Base-by-base conservation (phyloP, 2,113 vertebrate species). In the Cricetomys ansorgei region DNA sequence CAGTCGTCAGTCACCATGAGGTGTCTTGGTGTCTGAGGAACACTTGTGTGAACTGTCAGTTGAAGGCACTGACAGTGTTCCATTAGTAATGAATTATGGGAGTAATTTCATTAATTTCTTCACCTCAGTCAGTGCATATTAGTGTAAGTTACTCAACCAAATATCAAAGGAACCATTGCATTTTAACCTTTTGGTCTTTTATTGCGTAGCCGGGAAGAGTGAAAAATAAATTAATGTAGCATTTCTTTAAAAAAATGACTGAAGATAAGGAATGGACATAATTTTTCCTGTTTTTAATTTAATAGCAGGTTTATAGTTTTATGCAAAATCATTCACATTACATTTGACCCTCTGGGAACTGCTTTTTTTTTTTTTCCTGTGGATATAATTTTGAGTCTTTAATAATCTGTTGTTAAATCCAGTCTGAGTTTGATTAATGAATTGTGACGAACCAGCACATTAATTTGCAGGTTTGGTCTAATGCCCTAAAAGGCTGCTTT, bases 351-450 rank as follows among this genome's bases (percentile, higher is more conserved):
- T 98, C 98, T 97, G 98, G 98, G 98, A 98, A 95, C 96, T 98
- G 96, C 73, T 69, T 96, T 97, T 98, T 97, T 95, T 64, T 55
- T 64, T 13, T 29, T 15, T 43, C 17, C 86, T 69, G 79, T 96
- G 95, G 98, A 97, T 98, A 98, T 99, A 98, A 98, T 98, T 98
- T 98, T 98, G 98, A 98, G 98, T 98, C 98, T 98, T 98, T 99
- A 98, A 98, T 99, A 98, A 98, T 98, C 98, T 98, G 96, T 98
- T 98, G 98, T 98, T 99, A 98, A 98, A 98, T 98, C 98, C 98
- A 98, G 97, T 96, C 98, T 97, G 98, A 98, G 64, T 98, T 98
- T 98, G 98, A 98, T 98, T 99, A 99, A 99, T 99, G 98, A 99
- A 98, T 99, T 98, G 98, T 98, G 98, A 98, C 98, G 98, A 98